Conservation (phyloP, 2,888 invertebrate species). For the Pteria penguin region DNA sequence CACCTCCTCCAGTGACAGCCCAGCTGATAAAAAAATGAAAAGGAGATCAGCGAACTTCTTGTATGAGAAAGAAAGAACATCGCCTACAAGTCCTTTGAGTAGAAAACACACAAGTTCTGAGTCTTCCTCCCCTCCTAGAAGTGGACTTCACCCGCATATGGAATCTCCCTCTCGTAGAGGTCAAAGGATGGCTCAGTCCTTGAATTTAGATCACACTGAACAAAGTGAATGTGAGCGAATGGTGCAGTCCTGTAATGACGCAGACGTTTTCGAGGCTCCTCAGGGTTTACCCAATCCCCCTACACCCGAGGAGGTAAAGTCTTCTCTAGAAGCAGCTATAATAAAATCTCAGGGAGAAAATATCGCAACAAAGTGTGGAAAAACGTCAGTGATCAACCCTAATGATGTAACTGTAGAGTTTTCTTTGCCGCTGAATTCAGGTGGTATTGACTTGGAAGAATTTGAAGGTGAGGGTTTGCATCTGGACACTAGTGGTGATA, state of each 20-base stretch:
- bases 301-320: conserved; percentile 28
- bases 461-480: conserved; percentile 27
- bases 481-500: conserved; percentile 13
- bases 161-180: not conserved
- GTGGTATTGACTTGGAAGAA: conserved; percentile 21
- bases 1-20: conserved; percentile 52
- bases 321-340: conserved; percentile 17
- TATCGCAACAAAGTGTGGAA: not conserved
- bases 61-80: conserved; percentile 52
- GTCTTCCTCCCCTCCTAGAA: conserved; percentile 38
- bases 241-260: conserved; percentile 59
- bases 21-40: conserved; percentile 64
- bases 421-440: conserved; percentile 6
- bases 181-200: conserved; percentile 54
- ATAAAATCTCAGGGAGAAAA: conserved; percentile 11
- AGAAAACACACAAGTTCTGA: conserved; percentile 52
- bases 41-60: conserved; percentile 70
- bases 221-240: conserved; percentile 38
- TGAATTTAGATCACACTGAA: conserved; percentile 30
- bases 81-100: conserved; percentile 51
- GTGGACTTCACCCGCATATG: conserved; percentile 27
- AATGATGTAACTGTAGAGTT: conserved; percentile 11
- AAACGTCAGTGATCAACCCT: conserved; percentile 3
- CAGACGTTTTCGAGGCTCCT: conserved; percentile 46
- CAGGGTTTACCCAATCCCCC: conserved; percentile 35